Evolutionary conservation across 2,113 vertebrate genomes (phyloP).

Genomic region (Callospermophilus lateralis): DNA sequence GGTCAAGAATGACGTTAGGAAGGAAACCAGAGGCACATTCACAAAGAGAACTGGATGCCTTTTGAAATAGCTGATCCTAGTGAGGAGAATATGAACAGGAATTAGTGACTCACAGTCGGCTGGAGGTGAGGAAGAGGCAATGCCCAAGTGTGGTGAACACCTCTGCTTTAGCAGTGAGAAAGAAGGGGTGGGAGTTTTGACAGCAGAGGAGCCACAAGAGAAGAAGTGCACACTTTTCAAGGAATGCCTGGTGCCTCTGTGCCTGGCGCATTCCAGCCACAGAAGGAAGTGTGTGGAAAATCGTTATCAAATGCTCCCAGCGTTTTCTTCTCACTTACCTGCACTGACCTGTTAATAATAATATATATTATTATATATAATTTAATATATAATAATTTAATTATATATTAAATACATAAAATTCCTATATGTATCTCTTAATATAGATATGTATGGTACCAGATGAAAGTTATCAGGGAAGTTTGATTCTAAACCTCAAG

Average conservation of each 20-base stretch:
- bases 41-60: background rate
- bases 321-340: background rate
- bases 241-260: background rate
- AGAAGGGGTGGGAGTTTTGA: background rate
- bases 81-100: background rate
- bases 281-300: fast-evolving
- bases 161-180: background rate
- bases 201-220: fast-evolving
- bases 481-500: background rate
- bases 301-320: background rate
- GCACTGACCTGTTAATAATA: too few relatives aligned
- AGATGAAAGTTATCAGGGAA: background rate
- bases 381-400: too few relatives aligned
- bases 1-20: background rate
- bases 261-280: background rate
- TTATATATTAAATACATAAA: too few relatives aligned
- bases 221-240: background rate
- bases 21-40: background rate
- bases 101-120: slow-evolving; percentile 41
- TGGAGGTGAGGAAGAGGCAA: background rate
- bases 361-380: too few relatives aligned
- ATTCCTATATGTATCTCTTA: background rate
- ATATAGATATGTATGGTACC: background rate
- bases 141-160: background rate
- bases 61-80: background rate